A percentile compares a stretch with the other conserved stretches of the same genome.
These are phyloP conservation scores for Brachyalestes nurse DNA, from an alignment of 2,797 vertebrate species.

Conservation along the genomic window DNA sequence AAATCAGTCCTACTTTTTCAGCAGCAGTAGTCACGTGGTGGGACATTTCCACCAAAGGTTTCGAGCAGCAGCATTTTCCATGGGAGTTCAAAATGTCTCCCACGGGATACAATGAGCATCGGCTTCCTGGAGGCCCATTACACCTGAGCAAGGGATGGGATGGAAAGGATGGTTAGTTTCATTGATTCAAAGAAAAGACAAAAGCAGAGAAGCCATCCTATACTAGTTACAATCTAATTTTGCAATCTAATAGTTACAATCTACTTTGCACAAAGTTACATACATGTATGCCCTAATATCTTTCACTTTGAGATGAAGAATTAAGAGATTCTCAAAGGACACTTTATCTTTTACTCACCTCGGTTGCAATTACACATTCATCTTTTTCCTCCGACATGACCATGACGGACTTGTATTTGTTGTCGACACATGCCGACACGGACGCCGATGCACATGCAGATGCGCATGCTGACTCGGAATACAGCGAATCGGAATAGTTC, in stretches of 20 bases:
- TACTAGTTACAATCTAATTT: no score
- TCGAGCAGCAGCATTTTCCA: constrained; percentile 91
- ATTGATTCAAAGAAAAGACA: not conserved
- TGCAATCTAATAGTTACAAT: no score
- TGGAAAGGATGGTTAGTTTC: constrained; percentile 14
- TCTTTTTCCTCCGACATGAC: constrained; percentile 98
- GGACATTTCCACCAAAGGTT: constrained; percentile 86
- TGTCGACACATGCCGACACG: constrained; percentile 88
- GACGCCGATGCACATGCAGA: constrained; percentile 70
- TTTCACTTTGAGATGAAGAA: not conserved
- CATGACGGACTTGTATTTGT: constrained; percentile 99
- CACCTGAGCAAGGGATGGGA: constrained; percentile 77
- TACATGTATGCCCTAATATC: no score
- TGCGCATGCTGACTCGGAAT: constrained; percentile 84
- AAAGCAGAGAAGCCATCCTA: not conserved
- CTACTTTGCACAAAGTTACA: not conserved
- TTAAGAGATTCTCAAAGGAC: not conserved
- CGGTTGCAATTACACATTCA: constrained; percentile 98
- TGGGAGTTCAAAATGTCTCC: constrained; percentile 90
- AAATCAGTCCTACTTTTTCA: constrained; percentile 86
- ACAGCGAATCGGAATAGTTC: constrained; percentile 57
- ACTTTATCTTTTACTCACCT: constrained; percentile 78
- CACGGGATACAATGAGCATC: constrained; percentile 81
- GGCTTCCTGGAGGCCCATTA: constrained; percentile 81
- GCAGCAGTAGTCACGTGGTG: constrained; percentile 92